Conservation (phyloP, 2,888 invertebrate species). For the Fragum whitleyi region DNA sequence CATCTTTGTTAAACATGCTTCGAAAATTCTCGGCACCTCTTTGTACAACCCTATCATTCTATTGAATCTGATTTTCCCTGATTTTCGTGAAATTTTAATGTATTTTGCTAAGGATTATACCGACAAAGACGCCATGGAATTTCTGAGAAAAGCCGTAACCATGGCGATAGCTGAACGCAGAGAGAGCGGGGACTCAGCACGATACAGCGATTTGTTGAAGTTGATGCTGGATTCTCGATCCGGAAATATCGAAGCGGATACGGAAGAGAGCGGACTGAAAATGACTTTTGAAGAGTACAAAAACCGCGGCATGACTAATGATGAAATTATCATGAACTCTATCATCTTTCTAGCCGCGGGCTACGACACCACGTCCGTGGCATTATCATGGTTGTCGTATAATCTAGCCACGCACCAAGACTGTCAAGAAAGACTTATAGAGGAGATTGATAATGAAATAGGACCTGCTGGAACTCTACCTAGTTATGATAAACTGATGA, state of each 20-base stretch:
- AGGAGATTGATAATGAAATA: slow-evolving; percentile 58
- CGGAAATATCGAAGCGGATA: background rate
- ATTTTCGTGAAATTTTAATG: slow-evolving; percentile 35
- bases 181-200: background rate
- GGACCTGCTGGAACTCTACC: slow-evolving; percentile 32
- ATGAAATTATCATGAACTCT: slow-evolving; percentile 76
- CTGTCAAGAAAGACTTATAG: slow-evolving; percentile 80
- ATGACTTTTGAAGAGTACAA: slow-evolving; percentile 44
- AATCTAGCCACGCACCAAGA: slow-evolving; percentile 85
- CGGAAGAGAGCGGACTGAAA: slow-evolving; percentile 12
- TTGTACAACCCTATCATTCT: slow-evolving; percentile 34
- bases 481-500: slow-evolving; percentile 56
- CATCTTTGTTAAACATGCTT: slow-evolving; percentile 58
- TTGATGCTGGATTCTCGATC: slow-evolving; percentile 45
- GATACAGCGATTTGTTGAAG: slow-evolving; percentile 44
- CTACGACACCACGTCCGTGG: slow-evolving; percentile 86
- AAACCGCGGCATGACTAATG: slow-evolving; percentile 60
- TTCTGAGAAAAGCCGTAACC: slow-evolving; percentile 39
- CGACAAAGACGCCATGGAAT: slow-evolving; percentile 44
- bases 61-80: slow-evolving; percentile 49
- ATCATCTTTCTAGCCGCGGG: slow-evolving; percentile 86
- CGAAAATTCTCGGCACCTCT: slow-evolving; percentile 38
- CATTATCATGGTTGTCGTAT: slow-evolving; percentile 85
- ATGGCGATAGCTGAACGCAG: slow-evolving; percentile 50
- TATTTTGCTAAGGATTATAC: slow-evolving; percentile 20